phyloP scores from a whole-genome alignment of 2,888 invertebrate species.

The Euplagia quadripunctaria region DNA sequence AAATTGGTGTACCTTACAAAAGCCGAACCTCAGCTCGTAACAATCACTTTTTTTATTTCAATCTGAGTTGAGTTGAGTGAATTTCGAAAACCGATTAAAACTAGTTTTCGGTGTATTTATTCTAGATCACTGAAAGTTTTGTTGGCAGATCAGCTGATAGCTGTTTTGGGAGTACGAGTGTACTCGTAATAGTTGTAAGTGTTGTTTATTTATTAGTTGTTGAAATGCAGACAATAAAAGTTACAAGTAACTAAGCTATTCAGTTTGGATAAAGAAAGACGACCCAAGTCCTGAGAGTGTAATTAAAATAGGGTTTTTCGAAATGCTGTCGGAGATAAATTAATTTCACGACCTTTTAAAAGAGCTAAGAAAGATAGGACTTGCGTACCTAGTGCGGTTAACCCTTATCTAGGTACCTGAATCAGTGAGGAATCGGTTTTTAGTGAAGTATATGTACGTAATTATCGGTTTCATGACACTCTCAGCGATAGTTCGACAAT shows the following conservation, averaged over 20 bases:
- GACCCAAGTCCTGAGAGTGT: too few relatives aligned
- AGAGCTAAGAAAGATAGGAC: too few relatives aligned
- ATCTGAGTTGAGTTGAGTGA: not conserved
- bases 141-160: conserved; percentile 49
- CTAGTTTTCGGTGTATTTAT: not conserved
- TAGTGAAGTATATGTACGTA: too few relatives aligned
- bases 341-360: too few relatives aligned
- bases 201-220: conserved; percentile 12
- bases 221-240: not conserved
- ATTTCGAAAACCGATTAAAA: conserved; percentile 4
- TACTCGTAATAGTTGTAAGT: conserved; percentile 45
- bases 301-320: too few relatives aligned
- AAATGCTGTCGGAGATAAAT: too few relatives aligned
- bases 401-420: not conserved
- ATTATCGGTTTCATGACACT: not conserved
- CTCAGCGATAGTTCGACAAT: not conserved
- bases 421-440: too few relatives aligned
- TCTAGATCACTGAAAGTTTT: conserved; percentile 50
- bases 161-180: conserved; percentile 48
- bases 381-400: too few relatives aligned
- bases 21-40: too few relatives aligned
- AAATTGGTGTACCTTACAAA: too few relatives aligned
- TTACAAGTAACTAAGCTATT: too few relatives aligned
- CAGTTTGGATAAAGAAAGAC: too few relatives aligned
- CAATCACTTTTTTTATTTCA: not conserved